These are phyloP conservation scores for Pipra filicauda DNA, from an alignment of 2,113 vertebrate genomes.

Conservation along the genomic window DNA sequence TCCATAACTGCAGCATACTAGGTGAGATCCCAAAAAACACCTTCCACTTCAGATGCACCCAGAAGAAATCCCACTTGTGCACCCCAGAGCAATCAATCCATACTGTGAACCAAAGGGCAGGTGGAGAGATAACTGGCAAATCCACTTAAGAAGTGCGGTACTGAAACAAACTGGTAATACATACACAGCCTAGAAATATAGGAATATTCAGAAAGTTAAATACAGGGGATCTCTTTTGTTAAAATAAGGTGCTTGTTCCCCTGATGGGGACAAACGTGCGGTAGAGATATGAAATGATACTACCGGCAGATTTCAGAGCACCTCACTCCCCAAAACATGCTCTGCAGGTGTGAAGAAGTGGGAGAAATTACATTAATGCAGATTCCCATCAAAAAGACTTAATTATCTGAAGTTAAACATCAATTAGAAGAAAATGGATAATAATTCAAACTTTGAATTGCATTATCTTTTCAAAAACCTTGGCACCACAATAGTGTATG, in stretches of 20 bases:
- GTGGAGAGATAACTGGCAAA: background rate
- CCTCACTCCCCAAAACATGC: background rate
- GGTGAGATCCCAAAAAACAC: background rate
- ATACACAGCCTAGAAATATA: background rate
- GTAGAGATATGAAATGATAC: background rate
- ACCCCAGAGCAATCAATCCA: background rate
- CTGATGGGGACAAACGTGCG: background rate
- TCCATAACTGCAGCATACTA: background rate
- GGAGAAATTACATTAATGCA: background rate
- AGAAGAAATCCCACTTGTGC: background rate
- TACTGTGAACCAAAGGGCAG: background rate
- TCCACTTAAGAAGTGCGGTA: background rate
- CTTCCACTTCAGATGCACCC: background rate
- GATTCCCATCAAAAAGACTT: background rate
- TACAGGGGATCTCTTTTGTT: background rate
- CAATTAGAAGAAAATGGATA: background rate
- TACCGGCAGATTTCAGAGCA: background rate
- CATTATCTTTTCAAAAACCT: background rate
- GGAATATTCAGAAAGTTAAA: background rate
- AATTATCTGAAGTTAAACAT: background rate
- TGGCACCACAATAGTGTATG: background rate
- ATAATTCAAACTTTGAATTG: background rate
- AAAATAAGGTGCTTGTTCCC: background rate
- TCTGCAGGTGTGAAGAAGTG: background rate
- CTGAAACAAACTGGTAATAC: background rate